Evolutionary conservation across 2,888 invertebrate species (phyloP), one percentile per base, ranked within the genome.

Genomic region (Carcina quercana): DNA sequence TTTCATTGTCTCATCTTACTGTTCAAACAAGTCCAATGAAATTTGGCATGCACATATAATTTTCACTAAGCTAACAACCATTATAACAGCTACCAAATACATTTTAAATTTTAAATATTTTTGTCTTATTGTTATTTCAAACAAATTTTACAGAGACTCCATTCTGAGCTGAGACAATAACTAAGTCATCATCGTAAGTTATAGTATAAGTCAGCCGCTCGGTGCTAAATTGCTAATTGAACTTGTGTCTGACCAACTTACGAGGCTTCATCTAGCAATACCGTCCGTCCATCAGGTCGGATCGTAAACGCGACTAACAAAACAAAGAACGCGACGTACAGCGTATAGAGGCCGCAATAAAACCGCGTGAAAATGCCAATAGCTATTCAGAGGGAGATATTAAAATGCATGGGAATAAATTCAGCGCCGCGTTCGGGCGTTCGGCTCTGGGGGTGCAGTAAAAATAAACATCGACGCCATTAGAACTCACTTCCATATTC

Each of bases 401-500:
- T 83, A 83, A 83, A 83, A 83, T 83, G 82, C 82, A 82, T 83
- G 82, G 79, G 78, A 82, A 83, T 83, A 83, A 82, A 80, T 85
- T 85, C 82, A 82, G 84, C 84, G 82, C 83, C 85, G 85, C 85
- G 86, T 86, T 86, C 85, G 84, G 74, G 68, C 80, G 69, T 73
- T 65, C 73, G 62, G 73, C 71, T 78, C 69, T 70, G 78, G 82
- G 83, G 83, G 79, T 83, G 79, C 82, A 80, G 78, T 82, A 78
- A 84, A 85, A 85, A 85, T 86, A 86, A 86, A 86, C 86, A 85
- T 79, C 72, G 75, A 70, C 74, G 78, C 79, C 78, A 85, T 86
- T 82, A 85, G 75, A 79, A 82, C 79, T 78, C 86, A 86, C 86
- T 86, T 86, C 85, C 84, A 86, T 86, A 84, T 85, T 84, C 79